Base-by-base conservation (phyloP, 1,140 invertebrate genomes). In the Trialeurodes vaporariorum region DNA sequence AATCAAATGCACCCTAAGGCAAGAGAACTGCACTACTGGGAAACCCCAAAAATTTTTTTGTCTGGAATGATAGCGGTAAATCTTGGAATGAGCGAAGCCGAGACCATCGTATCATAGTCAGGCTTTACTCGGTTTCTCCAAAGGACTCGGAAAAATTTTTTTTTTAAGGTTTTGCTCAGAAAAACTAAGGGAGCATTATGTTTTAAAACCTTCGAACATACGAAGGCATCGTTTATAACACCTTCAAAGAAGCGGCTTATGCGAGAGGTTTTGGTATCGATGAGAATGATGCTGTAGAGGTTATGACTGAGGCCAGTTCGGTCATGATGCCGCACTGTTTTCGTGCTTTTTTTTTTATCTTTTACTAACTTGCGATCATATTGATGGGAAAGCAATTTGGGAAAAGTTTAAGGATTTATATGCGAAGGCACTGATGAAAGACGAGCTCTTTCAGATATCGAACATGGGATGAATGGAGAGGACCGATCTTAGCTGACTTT, bases 141-240 rank as follows among this genome's bases (percentile, higher is more conserved):
- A 76, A 75, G n/a, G 74, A 77, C 64, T 68, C 66, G n/a, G 76
- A 79, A 73, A 75, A 75, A 59, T 81, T 71, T 73, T 74, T 76
- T 75, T 70, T 81, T 61, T 70, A 76, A 68, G 59, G 81, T 64
- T 72, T 81, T 64, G 73, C 82, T 71, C 64, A 75, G 71, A 64
- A 76, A 71, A 68, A 81, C 71, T 73, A 65, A 71, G 79, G 79
- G 27, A 76, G 79, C 21, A 77, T 60, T 61, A 76, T 68, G 61
- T 81, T 78, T 74, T 69, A 71, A 68, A 69, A 74, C 69, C 70
- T 81, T 25, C 73, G 71, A 71, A 79, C 73, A 61, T 71, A 78
- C 27, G 59, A 79, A 67, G 75, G 72, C 24, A n/a, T 66, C 12
- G 23, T 70, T 27, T 73, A 72, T 70, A 11, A 40, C 11, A 76